Base-by-base conservation (phyloP, 2,113 vertebrate genomes). In the Pseudonaja textilis region DNA sequence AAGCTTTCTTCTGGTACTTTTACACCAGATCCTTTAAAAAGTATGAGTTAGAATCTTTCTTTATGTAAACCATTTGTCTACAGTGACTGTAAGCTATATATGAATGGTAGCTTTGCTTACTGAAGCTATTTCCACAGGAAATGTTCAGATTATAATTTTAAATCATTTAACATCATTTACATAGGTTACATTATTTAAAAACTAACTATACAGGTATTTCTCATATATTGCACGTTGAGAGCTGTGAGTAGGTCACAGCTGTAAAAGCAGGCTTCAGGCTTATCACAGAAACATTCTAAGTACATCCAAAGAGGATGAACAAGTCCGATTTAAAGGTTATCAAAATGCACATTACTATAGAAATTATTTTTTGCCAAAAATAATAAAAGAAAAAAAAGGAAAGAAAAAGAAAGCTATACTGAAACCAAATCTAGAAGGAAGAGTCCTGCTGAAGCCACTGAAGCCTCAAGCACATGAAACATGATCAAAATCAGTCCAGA, bases 81-180 rank as follows among this genome's bases (percentile, higher is more conserved):
- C 93, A 96, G 34, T 94, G 96, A 95, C 96, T 97, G 97, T 64
- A 97, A 94, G 95, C 91, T 88, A 94, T 96, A 96, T 93, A 94
- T 94, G 94, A 47, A 96, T 93, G 96, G 97, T 91, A 97, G 96
- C 94, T 96, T 96, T 93, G 96, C 97, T 97, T 97, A 97, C 97
- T 93, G 96, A 95, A 97, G 97, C 98, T 98, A 98, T 99, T 99
- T 99, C 99, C 98, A 99, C 98, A 99, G 99, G 99, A 99, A 99
- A 99, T 98, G 97, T 98, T 98, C 95, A 86, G 94, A 96, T 96
- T 96, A 96, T 95, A 96, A 97, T 96, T 96, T 95, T 96, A 98
- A 98, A 98, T 98, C 96, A 97, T 96, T 97, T 29, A 92, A 96
- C 95, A 94, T 97, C 64, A 69, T 69, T 69, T 97, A 97, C 94